phyloP scores from a whole-genome alignment of 2,888 invertebrate species.

The Ormyrus labotus region DNA sequence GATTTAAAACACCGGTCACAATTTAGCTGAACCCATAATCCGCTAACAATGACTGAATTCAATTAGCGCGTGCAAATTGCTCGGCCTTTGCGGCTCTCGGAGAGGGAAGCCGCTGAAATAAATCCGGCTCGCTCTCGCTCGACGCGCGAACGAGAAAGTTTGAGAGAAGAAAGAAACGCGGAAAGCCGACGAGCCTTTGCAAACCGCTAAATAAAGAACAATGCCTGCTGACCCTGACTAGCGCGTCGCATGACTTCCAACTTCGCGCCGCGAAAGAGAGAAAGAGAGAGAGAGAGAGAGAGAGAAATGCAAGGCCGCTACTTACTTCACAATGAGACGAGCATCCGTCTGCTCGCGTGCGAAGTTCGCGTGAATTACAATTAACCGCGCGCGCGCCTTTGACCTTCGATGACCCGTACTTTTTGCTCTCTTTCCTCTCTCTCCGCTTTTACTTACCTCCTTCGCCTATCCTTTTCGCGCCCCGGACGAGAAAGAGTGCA shows the following conservation, averaged over 20 bases:
- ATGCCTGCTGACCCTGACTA: constrained; percentile 45
- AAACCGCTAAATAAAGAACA: constrained; percentile 52
- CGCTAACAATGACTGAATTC: too few relatives aligned
- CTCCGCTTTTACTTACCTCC: background rate
- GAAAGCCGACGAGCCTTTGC: constrained; percentile 5
- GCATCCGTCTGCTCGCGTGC: background rate
- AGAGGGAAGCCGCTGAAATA: too few relatives aligned
- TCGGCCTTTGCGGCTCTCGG: too few relatives aligned
- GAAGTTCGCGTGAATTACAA: constrained; percentile 39
- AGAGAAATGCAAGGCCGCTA: constrained; percentile 46
- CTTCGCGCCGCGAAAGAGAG: background rate
- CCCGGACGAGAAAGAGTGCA: constrained; percentile 11
- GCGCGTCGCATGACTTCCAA: constrained; percentile 15
- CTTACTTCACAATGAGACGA: constrained; percentile 25
- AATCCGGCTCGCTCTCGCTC: too few relatives aligned
- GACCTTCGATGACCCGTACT: constrained; percentile 59
- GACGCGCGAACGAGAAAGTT: too few relatives aligned
- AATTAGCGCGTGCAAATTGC: too few relatives aligned
- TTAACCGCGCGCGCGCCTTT: constrained; percentile 29
- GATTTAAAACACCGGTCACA: too few relatives aligned
- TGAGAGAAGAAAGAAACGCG: background rate
- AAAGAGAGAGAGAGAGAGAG: background rate
- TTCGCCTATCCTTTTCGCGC: background rate
- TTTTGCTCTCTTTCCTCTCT: constrained; percentile 16
- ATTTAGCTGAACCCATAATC: too few relatives aligned